A percentile compares a stretch with the other conserved stretches of the same genome.
These are phyloP conservation scores for Holothuria glaberrima DNA, from an alignment of 35 echinoderm and acorn worm genomes.

Conservation along the genomic window DNA sequence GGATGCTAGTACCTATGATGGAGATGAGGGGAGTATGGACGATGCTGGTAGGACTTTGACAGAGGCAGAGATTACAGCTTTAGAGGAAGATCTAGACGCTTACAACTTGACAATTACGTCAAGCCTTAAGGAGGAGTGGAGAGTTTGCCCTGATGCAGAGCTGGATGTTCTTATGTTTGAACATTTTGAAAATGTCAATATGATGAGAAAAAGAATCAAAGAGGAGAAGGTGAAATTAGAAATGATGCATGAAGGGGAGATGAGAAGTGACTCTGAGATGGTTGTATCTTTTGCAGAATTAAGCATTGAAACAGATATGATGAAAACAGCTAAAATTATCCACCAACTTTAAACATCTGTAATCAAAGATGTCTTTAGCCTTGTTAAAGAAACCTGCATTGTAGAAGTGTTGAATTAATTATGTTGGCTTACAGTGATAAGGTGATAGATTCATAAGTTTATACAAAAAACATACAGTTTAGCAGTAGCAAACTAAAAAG, in stretches of 20 bases:
- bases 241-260: neutral
- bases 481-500: no score
- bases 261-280: neutral
- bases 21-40: neutral
- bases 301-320: neutral
- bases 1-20: neutral
- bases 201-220: conserved; percentile 5
- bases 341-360: neutral
- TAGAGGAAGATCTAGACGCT: conserved; percentile 24
- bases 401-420: no score
- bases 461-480: no score
- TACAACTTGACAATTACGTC: conserved; percentile 15
- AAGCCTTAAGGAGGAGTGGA: conserved; percentile 37
- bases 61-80: neutral
- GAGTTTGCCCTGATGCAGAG: conserved; percentile 19
- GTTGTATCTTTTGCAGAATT: neutral
- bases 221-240: conserved; percentile 4
- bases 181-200: conserved; percentile 18
- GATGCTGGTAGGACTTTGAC: neutral
- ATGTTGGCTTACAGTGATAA: no score
- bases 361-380: no score
- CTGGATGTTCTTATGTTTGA: conserved; percentile 29
- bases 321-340: neutral
- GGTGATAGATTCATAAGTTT: no score
- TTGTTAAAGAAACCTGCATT: no score